Conservation (phyloP, 1,140 invertebrate genomes). For the Ceratitis capitata region DNA sequence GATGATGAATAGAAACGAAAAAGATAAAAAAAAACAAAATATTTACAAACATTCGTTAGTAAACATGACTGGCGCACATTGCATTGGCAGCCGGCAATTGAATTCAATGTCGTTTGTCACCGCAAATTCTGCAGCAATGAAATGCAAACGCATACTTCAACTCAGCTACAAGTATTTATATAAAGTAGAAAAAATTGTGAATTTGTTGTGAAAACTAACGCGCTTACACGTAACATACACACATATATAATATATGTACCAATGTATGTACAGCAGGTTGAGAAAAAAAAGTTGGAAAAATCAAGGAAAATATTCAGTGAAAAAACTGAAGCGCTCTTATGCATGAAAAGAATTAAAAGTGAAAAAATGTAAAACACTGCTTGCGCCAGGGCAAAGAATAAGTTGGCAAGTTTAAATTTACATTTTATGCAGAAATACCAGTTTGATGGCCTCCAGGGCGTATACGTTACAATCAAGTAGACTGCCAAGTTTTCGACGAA, state of each 20-base stretch:
- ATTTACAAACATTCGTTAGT: not conserved
- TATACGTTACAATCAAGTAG: slow-evolving; percentile 1
- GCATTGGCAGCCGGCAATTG: not conserved
- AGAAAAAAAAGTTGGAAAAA: not conserved
- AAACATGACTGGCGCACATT: not conserved
- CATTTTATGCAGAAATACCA: not conserved
- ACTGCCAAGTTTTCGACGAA: not conserved
- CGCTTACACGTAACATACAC: not conserved
- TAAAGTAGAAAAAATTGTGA: not conserved
- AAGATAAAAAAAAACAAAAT: no score
- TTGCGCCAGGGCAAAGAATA: not conserved
- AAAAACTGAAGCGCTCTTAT: not conserved
- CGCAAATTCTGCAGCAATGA: not conserved
- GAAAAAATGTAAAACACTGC: not conserved
- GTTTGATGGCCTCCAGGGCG: slow-evolving; percentile 2
- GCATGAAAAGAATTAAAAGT: not conserved
- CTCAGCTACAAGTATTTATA: no score
- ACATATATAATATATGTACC: not conserved
- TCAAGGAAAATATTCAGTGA: no score
- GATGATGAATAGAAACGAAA: no score
- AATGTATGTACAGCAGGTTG: no score
- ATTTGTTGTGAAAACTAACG: not conserved
- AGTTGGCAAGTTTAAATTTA: slow-evolving; percentile 10
- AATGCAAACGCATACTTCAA: not conserved
- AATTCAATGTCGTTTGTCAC: not conserved